Evolutionary conservation across 2,797 vertebrate genomes (phyloP).

Genomic region (Periparus ater): DNA sequence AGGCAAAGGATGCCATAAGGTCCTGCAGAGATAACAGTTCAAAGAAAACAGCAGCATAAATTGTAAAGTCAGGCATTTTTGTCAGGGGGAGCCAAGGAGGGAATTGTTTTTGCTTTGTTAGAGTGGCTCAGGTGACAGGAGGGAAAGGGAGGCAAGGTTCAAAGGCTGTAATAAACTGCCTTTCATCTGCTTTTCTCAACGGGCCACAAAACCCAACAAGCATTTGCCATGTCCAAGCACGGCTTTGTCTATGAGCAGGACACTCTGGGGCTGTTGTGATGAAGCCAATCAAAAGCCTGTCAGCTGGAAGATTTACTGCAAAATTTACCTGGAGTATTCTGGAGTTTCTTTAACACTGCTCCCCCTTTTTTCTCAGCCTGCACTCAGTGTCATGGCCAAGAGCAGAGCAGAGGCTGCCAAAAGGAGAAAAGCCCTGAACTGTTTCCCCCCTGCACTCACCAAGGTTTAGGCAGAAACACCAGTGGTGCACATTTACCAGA

Average conservation of each 20-base stretch:
- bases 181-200: conserved; percentile 23
- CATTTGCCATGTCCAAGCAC: neutral
- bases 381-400: neutral
- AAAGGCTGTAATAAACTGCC: conserved; percentile 15
- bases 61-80: neutral
- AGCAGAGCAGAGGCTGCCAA: neutral
- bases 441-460: neutral
- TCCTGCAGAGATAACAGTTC: conserved; percentile 30
- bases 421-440: neutral
- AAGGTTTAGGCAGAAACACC: conserved; percentile 11
- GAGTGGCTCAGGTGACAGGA: conserved; percentile 23
- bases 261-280: neutral
- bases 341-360: neutral
- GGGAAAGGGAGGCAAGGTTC: neutral
- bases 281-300: neutral
- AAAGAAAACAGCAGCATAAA: conserved; percentile 10
- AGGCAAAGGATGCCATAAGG: neutral
- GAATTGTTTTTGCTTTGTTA: neutral
- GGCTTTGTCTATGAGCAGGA: neutral
- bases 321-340: neutral
- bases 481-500: neutral
- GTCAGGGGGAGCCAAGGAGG: neutral
- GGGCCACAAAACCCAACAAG: conserved; percentile 3
- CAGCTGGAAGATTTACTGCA: neutral
- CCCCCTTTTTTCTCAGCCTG: neutral